Base-by-base conservation (phyloP, 2,888 invertebrate species). In the Gymnoscelis rufifasciata region DNA sequence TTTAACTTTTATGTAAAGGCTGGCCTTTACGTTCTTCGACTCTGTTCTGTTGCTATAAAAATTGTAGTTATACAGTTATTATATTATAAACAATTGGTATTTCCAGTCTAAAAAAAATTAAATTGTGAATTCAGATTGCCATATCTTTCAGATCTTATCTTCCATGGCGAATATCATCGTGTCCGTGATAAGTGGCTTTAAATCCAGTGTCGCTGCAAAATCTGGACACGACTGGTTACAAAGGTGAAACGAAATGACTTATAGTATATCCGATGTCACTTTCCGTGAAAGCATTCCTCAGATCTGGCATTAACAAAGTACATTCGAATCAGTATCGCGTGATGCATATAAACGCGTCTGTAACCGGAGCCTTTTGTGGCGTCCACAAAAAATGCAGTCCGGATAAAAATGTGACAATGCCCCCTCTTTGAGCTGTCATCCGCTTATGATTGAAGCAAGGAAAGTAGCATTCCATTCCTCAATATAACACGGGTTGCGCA, bases 361-460 rank as follows among this genome's bases (percentile, higher is more conserved):
- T 69, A 68, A 67, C 64, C 57, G 54, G 63, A 64, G 59, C 48
- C 51, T 46, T 59, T 64, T 59, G 60, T 66, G 57, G 57, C 57
- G 58, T 56, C 48, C 44, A 57, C 57, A 58, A 56, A 58, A 58
- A 58, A 53, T 45, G 47, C 41, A 27, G 47, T 45, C 51, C 51
- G 56, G 64, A 57, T 71, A 64, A 72, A 71, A 75, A 74, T 70
- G 70, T 68, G 66, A 68, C 71, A 68, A 67, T 64, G 57, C 59
- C 48, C 31, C 57, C 50, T 57, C 62, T 65, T 66, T 56, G 57
- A 54, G 64, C 64, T 71, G 72, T 76, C 74, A 76, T 71, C 68
- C 68, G 68, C 64, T 70, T 74, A 74, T 78, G 77, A 78, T 77
- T 71, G 71, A 73, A 69, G 68, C 66, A 68, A 70, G 64, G 67